Evolutionary conservation across 1,140 invertebrate species (phyloP), one percentile per base, ranked within the genome.

Genomic region (Catajapyx aquilonaris): DNA sequence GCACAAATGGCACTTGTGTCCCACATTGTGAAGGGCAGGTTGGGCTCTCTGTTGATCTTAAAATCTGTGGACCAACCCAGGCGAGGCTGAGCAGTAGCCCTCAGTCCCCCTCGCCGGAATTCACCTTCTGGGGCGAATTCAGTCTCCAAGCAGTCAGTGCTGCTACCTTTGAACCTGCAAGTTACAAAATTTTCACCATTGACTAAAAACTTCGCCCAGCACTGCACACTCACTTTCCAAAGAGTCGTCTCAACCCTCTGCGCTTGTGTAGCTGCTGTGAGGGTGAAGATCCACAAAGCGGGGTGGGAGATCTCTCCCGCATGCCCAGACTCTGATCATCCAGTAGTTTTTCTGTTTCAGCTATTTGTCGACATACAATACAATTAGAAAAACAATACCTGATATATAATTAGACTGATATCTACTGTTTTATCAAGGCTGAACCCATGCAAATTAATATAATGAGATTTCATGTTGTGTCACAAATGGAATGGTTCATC

Each of bases 1-100:
- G 74, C 72, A 48, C 74, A 76, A 0, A 95, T 69, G 22, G 81
- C 73, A 34, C 88, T 81, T 5, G 70, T 65, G 46, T 79, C 72
- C 75, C 90, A 88, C 38, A 83, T 66, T n/a, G 55, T 54, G 45
- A 78, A 69, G 15, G 68, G 61, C 48, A 71, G 72, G 35, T 67
- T 65, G 23, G 62, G 13, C 23, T 51, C 46, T 32, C 49, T 48
- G 25, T 41, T 4, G 31, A 41, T 33, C 43, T 49, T 44, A 16
- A 48, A 34, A 42, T 59, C 51, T 42, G 48, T 51, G 11, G 63
- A 66, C 71, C 75, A 77, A 21, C 74, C 76, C 9, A 86, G 64
- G 34, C 81, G 60, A 1, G 76, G 72, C 34, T 73, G 68, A 31
- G 80, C 78, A 1, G 81, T 83, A 1, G 81, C 72, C 30, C 84